A percentile compares a stretch with the other conserved stretches of the same genome.
Evolutionary conservation across 2,888 invertebrate species (phyloP).

Genomic region (Bellardia pandia): DNA sequence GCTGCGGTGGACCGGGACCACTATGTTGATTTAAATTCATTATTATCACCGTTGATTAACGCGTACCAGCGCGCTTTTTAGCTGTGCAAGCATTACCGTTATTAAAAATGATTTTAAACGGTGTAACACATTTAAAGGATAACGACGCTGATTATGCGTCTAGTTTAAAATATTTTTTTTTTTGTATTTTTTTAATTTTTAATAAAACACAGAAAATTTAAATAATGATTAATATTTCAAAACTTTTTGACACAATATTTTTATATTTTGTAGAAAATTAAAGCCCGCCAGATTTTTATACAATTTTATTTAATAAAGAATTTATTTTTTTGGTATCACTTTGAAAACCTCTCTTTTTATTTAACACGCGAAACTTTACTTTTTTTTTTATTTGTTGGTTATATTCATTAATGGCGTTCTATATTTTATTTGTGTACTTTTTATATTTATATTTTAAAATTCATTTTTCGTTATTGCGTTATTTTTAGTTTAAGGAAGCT

Average conservation of each 20-base stretch:
- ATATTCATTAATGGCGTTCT: background rate
- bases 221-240: conserved; percentile 21
- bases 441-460: conserved; percentile 18
- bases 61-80: conserved; percentile 61
- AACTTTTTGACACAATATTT: conserved; percentile 36
- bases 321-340: conserved; percentile 10
- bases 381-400: background rate
- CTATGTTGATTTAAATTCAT: conserved; percentile 84
- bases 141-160: background rate
- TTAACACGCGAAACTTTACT: conserved; percentile 12
- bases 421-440: background rate
- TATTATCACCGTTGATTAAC: conserved; percentile 82
- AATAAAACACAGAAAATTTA: background rate
- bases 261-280: conserved; percentile 11
- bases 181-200: conserved; percentile 12
- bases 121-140: background rate
- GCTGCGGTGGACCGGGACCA: conserved; percentile 83
- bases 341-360: background rate
- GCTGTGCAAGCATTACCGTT: conserved; percentile 63
- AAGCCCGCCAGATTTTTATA: conserved; percentile 32
- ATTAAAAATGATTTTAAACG: conserved; percentile 18
- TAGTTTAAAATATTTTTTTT: conserved; percentile 5
- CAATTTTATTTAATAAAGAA: background rate
- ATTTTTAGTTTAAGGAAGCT: conserved; percentile 23
- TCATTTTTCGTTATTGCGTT: conserved; percentile 21